Base-by-base conservation (phyloP, 2,797 vertebrate species). In the Dicrostonyx torquatus region DNA sequence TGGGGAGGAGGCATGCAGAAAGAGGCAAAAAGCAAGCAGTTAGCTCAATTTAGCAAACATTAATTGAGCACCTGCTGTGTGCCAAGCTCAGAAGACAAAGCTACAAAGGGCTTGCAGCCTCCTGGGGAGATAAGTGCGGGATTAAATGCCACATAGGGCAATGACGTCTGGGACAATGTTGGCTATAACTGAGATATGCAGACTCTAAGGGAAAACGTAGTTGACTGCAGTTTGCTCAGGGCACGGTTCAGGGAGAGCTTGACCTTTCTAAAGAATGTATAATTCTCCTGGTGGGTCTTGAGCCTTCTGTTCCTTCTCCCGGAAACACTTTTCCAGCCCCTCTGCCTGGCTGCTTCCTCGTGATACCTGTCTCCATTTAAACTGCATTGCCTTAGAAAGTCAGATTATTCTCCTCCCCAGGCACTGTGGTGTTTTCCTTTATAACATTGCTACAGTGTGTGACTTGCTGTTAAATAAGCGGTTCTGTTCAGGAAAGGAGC, bases 31-130 rank as follows among this genome's bases (percentile, higher is more conserved):
- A 18, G 26, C 1, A 55, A 91, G 72, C 86, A 34, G 24, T 72
- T 22, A 4, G 58, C 34, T 76, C 53, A 43, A 43, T 14, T 68
- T 43, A 20, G 60, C 87, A 80, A 89, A 87, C 9, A 9, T 58
- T 55, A 24, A 70, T 0, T 37, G 92, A 70, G 53, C 75, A 26
- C 40, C 62, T 45, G n/a, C 87, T 48, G 17, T 60, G 45, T 14
- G 89, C 72, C 83, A 31, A 24, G n/a, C 34, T 95, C 87, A 78
- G 48, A 92, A 92, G 48, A 76, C 79, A 82, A 88, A 87, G 70
- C 43, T 1, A 6, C 85, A 75, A 91, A 64, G 89, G 83, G 53
- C 37, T 66, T 83, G 48, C 13, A 24, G 62, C 60, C 80, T 55
- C 5, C 4, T 0, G 1, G 48, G 22, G 45, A 40, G 40, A 88